Percentiles rank a stretch among this genome's conserved stretches.
These are phyloP conservation scores for Apaloderma vittatum DNA, from an alignment of 2,113 vertebrate genomes.

Conservation along the genomic window DNA sequence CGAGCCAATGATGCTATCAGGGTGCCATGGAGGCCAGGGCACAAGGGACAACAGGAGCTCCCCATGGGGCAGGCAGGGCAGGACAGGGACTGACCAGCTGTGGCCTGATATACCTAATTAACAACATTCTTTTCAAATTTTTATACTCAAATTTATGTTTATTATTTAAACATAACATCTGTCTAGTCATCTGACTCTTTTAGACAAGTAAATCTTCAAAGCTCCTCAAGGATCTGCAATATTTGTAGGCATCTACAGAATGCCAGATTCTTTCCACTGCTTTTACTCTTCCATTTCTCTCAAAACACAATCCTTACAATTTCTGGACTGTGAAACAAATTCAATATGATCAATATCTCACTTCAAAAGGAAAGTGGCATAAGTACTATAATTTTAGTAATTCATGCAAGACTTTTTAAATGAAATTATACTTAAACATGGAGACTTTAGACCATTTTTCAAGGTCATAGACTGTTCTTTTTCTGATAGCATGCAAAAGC, in stretches of 20 bases:
- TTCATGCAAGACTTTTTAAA: background rate
- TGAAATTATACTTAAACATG: background rate
- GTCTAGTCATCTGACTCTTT: background rate
- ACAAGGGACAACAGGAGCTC: background rate
- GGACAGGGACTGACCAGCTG: background rate
- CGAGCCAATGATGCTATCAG: background rate
- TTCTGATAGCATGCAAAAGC: background rate
- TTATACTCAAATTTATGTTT: background rate
- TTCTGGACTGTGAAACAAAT: background rate
- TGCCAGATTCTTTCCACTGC: background rate
- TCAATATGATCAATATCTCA: background rate
- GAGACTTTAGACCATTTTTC: background rate
- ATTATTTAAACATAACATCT: background rate
- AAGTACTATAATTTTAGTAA: background rate
- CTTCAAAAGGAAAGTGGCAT: background rate
- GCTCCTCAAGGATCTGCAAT: background rate
- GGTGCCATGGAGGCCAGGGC: fast-evolving
- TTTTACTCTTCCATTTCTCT: background rate
- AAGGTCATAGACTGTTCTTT: background rate
- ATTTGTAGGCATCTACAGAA: background rate
- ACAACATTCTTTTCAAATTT: background rate
- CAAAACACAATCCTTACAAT: background rate
- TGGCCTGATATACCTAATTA: background rate
- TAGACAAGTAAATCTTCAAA: background rate
- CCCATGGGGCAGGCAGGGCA: background rate